These are phyloP conservation scores for Leptinotarsa juncta DNA, from an alignment of 2,888 invertebrate species.

Conservation along the genomic window DNA sequence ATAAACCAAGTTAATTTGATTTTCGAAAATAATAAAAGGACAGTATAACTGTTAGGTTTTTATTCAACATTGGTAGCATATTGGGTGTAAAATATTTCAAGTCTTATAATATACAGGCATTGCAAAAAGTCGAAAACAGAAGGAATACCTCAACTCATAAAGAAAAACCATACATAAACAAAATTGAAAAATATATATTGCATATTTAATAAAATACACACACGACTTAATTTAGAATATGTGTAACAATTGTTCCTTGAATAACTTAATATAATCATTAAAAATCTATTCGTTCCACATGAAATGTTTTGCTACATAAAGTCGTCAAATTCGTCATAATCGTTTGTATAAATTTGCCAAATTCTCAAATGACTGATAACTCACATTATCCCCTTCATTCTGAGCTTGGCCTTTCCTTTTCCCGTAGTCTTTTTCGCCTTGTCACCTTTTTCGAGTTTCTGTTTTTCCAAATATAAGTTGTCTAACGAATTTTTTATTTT, in stretches of 20 bases:
- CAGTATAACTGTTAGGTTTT: not conserved
- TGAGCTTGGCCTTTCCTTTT: constrained; percentile 84
- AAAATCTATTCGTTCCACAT: constrained; percentile 15
- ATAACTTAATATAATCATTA: constrained; percentile 4
- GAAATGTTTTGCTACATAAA: constrained; percentile 76
- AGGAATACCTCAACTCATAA: not conserved
- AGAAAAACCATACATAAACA: constrained; percentile 4
- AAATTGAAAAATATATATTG: constrained; percentile 17
- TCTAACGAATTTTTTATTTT: constrained; percentile 87
- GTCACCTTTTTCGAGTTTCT: constrained; percentile 86
- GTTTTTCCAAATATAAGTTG: constrained; percentile 87
- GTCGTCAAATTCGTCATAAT: constrained; percentile 72
- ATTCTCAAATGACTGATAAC: constrained; percentile 51
- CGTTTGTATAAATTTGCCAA: constrained; percentile 68
- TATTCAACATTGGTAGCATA: constrained; percentile 2
- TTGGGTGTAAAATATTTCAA: not conserved
- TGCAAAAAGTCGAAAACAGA: not conserved
- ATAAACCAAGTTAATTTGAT: too few relatives aligned
- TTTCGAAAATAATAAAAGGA: too few relatives aligned
- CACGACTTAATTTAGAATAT: constrained; percentile 19
- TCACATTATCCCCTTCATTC: constrained; percentile 81
- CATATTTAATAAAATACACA: constrained; percentile 15
- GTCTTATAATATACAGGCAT: not conserved
- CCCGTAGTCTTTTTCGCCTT: constrained; percentile 80
- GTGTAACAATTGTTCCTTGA: constrained; percentile 15